Conservation (phyloP, 2,888 invertebrate genomes). For the Scaptomyza caliginosa region DNA sequence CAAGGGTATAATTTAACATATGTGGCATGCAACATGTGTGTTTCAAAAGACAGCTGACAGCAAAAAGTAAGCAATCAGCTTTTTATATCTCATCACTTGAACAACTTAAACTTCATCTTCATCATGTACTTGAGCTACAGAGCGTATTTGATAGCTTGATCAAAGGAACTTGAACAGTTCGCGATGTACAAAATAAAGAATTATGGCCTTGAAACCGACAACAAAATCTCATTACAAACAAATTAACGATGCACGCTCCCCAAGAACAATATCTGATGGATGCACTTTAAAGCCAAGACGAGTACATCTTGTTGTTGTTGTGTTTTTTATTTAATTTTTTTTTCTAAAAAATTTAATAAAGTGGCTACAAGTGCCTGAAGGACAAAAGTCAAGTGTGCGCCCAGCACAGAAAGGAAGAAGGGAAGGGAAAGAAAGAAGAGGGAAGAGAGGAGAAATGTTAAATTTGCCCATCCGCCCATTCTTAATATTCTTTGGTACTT, state of each 20-base stretch:
- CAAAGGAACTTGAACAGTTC: neutral
- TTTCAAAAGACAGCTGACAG: too few species aligned
- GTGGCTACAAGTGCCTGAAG: slow-evolving; percentile 1
- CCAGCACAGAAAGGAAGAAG: neutral
- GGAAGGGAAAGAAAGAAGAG: neutral
- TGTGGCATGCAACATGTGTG: too few species aligned
- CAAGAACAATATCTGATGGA: neutral
- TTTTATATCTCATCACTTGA: too few species aligned
- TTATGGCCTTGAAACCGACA: neutral
- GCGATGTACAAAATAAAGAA: neutral
- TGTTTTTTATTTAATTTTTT: too few species aligned
- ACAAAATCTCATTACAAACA: neutral
- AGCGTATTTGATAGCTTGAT: too few species aligned
- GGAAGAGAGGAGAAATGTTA: neutral
- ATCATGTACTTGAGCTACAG: neutral
- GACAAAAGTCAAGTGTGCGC: slow-evolving; percentile 10
- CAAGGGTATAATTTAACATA: too few species aligned
- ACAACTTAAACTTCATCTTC: neutral
- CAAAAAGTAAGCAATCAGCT: too few species aligned
- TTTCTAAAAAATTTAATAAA: slow-evolving; percentile 6
- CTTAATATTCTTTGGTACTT: neutral
- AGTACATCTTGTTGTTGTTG: neutral
- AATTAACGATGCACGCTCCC: neutral
- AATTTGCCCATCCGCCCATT: neutral
- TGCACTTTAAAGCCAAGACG: neutral